phyloP scores from a whole-genome alignment of 2,797 vertebrate genomes.

The Sebastes variabilis region DNA sequence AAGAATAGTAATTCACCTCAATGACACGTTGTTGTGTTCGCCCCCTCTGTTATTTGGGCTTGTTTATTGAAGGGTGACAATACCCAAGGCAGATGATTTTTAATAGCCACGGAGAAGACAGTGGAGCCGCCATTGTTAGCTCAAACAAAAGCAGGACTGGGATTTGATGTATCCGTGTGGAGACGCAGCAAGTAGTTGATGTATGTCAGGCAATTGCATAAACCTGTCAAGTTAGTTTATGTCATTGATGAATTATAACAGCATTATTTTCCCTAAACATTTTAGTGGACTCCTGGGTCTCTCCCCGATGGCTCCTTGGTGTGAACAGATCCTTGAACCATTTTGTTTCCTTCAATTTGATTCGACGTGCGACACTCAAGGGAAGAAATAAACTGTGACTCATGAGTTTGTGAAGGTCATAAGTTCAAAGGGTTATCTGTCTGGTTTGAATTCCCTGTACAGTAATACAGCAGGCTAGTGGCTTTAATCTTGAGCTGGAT shows the following conservation, averaged over 20 bases:
- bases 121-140: conserved; percentile 37
- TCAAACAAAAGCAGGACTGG: conserved; percentile 45
- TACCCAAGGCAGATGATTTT: conserved; percentile 40
- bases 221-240: conserved; percentile 69
- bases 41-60: conserved; percentile 26
- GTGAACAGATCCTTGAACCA: conserved; percentile 13
- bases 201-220: conserved; percentile 54
- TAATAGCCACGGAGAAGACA: conserved; percentile 48
- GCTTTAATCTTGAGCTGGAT: background rate
- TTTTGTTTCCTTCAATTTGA: conserved; percentile 5
- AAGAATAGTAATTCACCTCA: conserved; percentile 46
- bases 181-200: conserved; percentile 50
- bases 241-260: conserved; percentile 57
- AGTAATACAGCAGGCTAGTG: background rate
- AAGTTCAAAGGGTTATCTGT: background rate
- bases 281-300: conserved; percentile 36
- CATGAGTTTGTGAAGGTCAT: background rate
- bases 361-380: background rate
- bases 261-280: conserved; percentile 31
- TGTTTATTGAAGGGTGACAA: conserved; percentile 54
- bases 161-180: conserved; percentile 29
- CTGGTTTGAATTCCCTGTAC: background rate
- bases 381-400: background rate
- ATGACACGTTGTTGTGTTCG: conserved; percentile 25
- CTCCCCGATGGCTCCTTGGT: conserved; percentile 9